Evolutionary conservation across 2,888 invertebrate species (phyloP).

Genomic region (Macaria notata): DNA sequence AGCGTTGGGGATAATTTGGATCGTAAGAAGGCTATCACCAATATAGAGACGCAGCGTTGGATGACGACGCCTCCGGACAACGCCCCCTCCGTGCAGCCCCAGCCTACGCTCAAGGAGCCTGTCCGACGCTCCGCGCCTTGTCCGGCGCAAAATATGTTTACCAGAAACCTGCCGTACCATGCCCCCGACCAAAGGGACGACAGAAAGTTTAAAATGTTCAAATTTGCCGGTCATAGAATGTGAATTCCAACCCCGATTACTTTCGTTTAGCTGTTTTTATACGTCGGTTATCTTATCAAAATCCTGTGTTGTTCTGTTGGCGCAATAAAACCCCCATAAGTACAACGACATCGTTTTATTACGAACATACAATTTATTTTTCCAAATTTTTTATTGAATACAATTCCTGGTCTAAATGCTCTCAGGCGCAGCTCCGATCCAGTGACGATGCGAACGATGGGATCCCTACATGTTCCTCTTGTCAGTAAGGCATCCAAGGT

Average conservation of each 20-base stretch:
- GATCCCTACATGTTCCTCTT: neutral
- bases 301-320: neutral
- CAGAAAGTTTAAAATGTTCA: conserved; percentile 68
- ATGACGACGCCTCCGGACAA: conserved; percentile 30
- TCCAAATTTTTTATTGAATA: too few relatives aligned
- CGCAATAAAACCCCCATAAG: neutral
- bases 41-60: conserved; percentile 50
- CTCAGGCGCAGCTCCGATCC: conserved; percentile 1
- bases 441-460: neutral
- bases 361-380: neutral
- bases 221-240: conserved; percentile 65
- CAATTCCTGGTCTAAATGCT: neutral
- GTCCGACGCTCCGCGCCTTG: conserved; percentile 14
- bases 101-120: conserved; percentile 27
- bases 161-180: conserved; percentile 46
- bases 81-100: too few relatives aligned
- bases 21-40: conserved; percentile 52
- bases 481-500: conserved; percentile 5
- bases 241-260: conserved; percentile 28
- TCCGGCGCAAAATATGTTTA: conserved; percentile 16
- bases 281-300: too few relatives aligned
- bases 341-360: neutral
- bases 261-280: too few relatives aligned
- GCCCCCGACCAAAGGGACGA: conserved; percentile 50
- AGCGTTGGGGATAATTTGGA: conserved; percentile 48